Conservation (phyloP, 2,113 vertebrate genomes). For the Heteronetta atricapilla region DNA sequence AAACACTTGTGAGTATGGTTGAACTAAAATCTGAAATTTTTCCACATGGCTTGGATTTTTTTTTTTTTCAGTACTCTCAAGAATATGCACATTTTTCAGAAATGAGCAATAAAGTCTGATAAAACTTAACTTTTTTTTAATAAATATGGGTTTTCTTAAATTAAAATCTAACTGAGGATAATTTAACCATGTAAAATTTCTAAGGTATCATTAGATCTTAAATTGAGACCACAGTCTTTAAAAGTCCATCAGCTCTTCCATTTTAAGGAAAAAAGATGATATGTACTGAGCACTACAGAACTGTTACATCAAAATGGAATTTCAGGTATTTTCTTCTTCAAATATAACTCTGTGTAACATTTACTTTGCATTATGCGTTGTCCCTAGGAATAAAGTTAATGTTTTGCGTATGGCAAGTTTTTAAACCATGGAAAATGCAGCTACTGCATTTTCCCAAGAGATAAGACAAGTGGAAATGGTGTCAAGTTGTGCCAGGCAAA, state of each 20-base stretch:
- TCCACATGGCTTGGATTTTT: rapidly evolving
- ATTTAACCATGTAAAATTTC: not conserved
- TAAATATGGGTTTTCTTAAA: not conserved
- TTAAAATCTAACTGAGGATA: rapidly evolving
- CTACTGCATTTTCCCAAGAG: not conserved
- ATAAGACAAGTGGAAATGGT: no score
- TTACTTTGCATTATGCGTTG: not conserved
- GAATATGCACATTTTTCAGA: not conserved
- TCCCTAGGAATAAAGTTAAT: not conserved
- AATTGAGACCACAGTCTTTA: not conserved
- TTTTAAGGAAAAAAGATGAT: not conserved
- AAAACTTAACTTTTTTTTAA: not conserved
- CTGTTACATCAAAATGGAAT: not conserved
- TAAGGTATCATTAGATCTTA: not conserved
- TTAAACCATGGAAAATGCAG: not conserved
- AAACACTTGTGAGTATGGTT: not conserved
- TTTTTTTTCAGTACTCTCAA: not conserved
- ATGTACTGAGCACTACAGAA: not conserved
- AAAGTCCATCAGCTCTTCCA: not conserved
- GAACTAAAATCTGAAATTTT: not conserved
- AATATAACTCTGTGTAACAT: not conserved
- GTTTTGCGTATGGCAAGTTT: not conserved
- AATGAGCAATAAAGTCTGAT: not conserved
- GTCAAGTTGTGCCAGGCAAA: no score
- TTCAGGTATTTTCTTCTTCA: not conserved